Conservation (phyloP, 1,140 invertebrate genomes). For the Musca vetustissima region DNA sequence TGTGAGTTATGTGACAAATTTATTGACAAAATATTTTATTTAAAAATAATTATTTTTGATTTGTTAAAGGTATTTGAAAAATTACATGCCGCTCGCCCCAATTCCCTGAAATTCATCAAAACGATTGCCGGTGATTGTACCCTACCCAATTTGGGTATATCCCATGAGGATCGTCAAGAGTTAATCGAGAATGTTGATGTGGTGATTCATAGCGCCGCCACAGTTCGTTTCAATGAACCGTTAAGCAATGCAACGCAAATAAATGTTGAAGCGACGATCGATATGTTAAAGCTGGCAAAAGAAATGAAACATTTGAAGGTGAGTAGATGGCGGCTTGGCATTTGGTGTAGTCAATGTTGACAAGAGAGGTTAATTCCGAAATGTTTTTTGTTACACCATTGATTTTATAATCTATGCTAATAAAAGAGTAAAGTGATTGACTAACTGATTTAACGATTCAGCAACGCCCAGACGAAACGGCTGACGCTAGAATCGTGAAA, state of each 20-base stretch:
- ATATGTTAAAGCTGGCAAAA: conserved; percentile 59
- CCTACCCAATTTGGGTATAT: conserved; percentile 68
- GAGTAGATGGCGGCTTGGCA: no score
- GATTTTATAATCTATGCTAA: no score
- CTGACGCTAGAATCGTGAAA: no score
- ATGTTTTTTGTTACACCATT: no score
- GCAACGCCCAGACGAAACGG: no score
- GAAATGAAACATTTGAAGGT: conserved; percentile 74
- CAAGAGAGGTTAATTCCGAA: no score
- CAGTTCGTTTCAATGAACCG: conserved; percentile 78
- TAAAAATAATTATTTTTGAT: not conserved
- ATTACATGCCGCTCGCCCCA: conserved; percentile 18
- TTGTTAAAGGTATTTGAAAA: conserved; percentile 27
- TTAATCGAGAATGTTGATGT: conserved; percentile 60
- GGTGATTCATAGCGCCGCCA: conserved; percentile 86
- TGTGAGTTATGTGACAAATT: conserved; percentile 37
- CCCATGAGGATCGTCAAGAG: conserved; percentile 56
- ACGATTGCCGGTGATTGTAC: conserved; percentile 63
- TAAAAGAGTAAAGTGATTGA: no score
- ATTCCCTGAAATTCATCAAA: conserved; percentile 27
- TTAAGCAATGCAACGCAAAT: conserved; percentile 64
- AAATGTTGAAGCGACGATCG: conserved; percentile 63
- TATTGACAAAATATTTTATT: not conserved
- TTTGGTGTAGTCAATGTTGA: no score
- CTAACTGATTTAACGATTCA: no score